phyloP scores from a whole-genome alignment of 2,888 invertebrate species.

The Parnassius smintheus region DNA sequence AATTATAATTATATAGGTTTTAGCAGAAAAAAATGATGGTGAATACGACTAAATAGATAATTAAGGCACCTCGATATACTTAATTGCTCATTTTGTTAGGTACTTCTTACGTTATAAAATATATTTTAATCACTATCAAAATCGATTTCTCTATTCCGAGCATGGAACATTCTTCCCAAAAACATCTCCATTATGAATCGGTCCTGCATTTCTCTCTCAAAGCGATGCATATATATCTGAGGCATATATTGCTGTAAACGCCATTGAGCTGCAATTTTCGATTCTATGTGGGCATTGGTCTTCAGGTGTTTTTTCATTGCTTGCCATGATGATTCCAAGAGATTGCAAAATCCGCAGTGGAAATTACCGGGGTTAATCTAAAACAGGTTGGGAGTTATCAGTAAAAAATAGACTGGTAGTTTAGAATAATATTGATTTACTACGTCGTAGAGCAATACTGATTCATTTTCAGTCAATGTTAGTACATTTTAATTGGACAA shows the following conservation, averaged over 20 bases:
- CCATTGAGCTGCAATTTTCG: constrained; percentile 31
- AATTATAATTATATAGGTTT: too few species aligned
- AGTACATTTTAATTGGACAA: too few species aligned
- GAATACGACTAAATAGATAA: too few species aligned
- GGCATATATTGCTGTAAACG: constrained; percentile 31
- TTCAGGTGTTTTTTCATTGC: constrained; percentile 37
- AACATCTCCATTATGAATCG: constrained; percentile 1
- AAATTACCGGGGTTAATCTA: constrained; percentile 35
- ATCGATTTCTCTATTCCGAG: not conserved
- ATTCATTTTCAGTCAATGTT: too few species aligned
- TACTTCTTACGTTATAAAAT: too few species aligned
- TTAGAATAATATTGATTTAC: too few species aligned
- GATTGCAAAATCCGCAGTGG: constrained; percentile 49
- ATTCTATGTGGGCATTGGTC: constrained; percentile 33
- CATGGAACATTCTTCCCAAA: not conserved
- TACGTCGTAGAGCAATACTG: too few species aligned
- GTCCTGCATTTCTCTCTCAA: not conserved
- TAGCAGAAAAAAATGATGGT: too few species aligned
- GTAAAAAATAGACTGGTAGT: too few species aligned
- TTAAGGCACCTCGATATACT: too few species aligned
- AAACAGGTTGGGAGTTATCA: not conserved
- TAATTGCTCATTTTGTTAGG: too few species aligned
- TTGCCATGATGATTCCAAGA: constrained; percentile 26
- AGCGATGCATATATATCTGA: not conserved
- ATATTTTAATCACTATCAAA: constrained; percentile 7